phyloP scores from a whole-genome alignment of 1,140 invertebrate genomes.

The Orchestia grillus region DNA sequence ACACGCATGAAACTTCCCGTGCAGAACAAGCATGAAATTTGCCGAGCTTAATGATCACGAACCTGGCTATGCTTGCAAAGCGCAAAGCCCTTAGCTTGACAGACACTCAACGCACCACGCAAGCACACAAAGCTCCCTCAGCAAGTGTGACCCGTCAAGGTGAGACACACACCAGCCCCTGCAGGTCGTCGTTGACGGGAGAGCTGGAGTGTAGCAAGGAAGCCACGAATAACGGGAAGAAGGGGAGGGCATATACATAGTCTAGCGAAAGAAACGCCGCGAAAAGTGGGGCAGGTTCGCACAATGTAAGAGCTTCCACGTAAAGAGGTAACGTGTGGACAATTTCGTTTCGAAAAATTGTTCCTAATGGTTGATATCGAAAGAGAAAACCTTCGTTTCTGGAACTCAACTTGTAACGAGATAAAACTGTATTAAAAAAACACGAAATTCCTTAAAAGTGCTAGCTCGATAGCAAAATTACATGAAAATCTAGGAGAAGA shows the following conservation, averaged over 20 bases:
- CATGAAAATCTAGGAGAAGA: background rate
- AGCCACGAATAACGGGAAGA: background rate
- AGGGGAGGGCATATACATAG: background rate
- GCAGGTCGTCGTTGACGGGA: background rate
- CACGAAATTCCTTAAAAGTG: background rate
- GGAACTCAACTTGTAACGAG: background rate
- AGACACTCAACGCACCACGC: background rate
- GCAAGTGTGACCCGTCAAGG: background rate
- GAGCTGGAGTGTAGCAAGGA: background rate
- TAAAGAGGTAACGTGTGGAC: background rate
- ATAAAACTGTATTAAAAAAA: background rate
- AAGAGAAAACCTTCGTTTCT: background rate
- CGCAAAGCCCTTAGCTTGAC: background rate
- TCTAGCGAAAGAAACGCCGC: background rate
- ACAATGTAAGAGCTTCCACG: background rate
- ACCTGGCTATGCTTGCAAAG: background rate
- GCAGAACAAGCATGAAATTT: background rate
- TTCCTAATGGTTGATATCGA: background rate
- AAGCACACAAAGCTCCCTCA: background rate
- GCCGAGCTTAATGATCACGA: background rate
- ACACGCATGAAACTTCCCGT: background rate
- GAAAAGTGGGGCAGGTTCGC: background rate
- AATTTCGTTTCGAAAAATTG: background rate
- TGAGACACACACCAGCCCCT: background rate
- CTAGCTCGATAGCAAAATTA: background rate